Base-by-base conservation (phyloP, 2,113 vertebrate species). In the Campylorhamphus procurvoides region DNA sequence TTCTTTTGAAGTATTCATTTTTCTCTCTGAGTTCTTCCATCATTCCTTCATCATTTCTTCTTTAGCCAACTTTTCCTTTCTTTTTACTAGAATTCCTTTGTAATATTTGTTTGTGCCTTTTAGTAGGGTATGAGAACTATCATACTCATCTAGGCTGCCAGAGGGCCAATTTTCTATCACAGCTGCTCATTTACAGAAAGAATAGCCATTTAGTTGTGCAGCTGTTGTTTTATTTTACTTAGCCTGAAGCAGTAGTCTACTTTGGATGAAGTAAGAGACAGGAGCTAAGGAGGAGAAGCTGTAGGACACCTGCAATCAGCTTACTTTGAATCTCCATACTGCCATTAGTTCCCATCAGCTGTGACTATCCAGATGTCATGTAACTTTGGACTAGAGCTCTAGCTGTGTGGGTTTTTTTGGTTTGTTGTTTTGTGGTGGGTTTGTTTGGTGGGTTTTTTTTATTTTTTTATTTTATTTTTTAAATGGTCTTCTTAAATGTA, bases 141-240 rank as follows among this genome's bases (percentile, higher is more conserved):
- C 60, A 37, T 37, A 64, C 40, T 95, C 35, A 47, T 93, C 18
- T 64, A 40, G 66, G 69, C 62, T 94, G 93, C 96, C 73, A 60
- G 93, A 94, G 95, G 94, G 93, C 68, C 25, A 72, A 25, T 92
- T 84, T 97, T 92, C 93, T 95, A 67, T 60, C 67, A 90, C 93
- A 96, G 94, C 95, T 95, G 93, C 87, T 96, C 66, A 89, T 95
- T 95, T 96, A 77, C 84, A 92, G 87, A 79, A 87, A 93, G 93
- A 90, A 90, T 92, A 87, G 93, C 95, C 89, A 81, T 92, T 96
- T 93, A 90, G 92, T 81, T 90, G 90, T 97, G 94, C 95, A 97
- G 93, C 92, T 96, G 94, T 97, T 96, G 95, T 96, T 91, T 94
- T 84, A 97, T 89, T 96, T 96, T 93, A 72, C 87, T 92, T 96